A percentile compares a stretch with the other conserved stretches of the same genome.
These are phyloP conservation scores for Thamnaconus septentrionalis DNA, from an alignment of 2,113 vertebrate species.

Conservation along the genomic window DNA sequence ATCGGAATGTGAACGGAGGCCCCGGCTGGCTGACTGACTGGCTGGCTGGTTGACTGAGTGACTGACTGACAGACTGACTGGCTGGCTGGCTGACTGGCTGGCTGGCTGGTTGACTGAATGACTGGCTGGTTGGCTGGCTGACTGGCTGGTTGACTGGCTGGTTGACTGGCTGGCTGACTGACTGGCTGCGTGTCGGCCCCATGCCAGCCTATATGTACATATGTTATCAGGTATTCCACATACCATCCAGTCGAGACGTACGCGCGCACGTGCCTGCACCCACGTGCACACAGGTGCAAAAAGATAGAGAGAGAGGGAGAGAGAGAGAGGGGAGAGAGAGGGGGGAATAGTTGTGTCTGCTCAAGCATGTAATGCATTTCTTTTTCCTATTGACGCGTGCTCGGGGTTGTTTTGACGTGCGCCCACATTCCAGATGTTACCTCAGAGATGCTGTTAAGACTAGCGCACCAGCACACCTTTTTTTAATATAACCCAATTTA, in stretches of 20 bases:
- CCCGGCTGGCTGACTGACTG: neutral
- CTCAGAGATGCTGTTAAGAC: constrained; percentile 38
- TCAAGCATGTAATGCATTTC: constrained; percentile 27
- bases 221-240: constrained; percentile 2
- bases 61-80: no score
- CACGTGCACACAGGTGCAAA: neutral
- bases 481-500: constrained; percentile 10
- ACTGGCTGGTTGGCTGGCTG: no score
- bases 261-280: neutral
- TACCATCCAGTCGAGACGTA: neutral
- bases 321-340: no score
- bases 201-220: constrained; percentile 7
- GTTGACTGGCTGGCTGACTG: no score
- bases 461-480: constrained; percentile 22
- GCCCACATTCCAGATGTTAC: constrained; percentile 17
- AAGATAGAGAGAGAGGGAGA: no score
- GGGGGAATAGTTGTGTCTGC: constrained; percentile 2
- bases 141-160: no score
- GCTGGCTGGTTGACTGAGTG: no score
- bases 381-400: constrained; percentile 17
- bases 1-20: constrained; percentile 21
- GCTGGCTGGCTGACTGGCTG: no score
- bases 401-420: constrained; percentile 29
- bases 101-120: no score
- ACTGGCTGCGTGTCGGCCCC: constrained; percentile 1